Percentiles rank a stretch among this genome's conserved stretches.
Evolutionary conservation across 2,797 vertebrate genomes (phyloP).

Genomic region (Rhynchonycteris naso): DNA sequence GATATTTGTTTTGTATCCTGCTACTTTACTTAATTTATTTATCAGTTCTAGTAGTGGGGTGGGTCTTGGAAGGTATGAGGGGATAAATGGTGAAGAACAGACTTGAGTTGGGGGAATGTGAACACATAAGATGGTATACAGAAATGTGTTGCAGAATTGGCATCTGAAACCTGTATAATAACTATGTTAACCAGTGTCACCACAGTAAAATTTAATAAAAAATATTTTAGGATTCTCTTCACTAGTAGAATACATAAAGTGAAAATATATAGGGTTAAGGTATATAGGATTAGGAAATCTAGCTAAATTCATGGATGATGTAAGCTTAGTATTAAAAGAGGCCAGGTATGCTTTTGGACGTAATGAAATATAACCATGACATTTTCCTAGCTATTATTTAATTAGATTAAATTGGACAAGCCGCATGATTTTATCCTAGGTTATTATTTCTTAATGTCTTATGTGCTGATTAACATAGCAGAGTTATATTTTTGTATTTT

Average conservation of each 20-base stretch:
- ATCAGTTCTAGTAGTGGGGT: no score
- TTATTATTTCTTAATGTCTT: background rate
- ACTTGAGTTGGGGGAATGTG: no score
- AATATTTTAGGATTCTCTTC: background rate
- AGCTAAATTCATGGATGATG: background rate
- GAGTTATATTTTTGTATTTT: constrained; percentile 15
- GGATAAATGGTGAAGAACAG: no score
- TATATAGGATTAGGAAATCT: background rate
- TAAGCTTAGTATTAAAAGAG: background rate
- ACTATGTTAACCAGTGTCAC: no score
- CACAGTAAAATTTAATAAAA: no score
- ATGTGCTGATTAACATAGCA: background rate
- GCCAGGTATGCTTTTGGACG: background rate
- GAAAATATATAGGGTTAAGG: background rate
- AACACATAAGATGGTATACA: no score
- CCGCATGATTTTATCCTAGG: background rate
- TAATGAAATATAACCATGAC: background rate
- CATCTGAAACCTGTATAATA: no score
- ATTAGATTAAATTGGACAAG: background rate
- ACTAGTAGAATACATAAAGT: background rate
- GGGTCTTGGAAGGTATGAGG: no score
- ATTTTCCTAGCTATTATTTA: background rate
- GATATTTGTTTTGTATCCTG: no score
- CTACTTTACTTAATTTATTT: no score
- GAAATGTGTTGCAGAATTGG: no score